Evolutionary conservation across 2,888 invertebrate species (phyloP).

Genomic region (Phragmatobia fuliginosa): DNA sequence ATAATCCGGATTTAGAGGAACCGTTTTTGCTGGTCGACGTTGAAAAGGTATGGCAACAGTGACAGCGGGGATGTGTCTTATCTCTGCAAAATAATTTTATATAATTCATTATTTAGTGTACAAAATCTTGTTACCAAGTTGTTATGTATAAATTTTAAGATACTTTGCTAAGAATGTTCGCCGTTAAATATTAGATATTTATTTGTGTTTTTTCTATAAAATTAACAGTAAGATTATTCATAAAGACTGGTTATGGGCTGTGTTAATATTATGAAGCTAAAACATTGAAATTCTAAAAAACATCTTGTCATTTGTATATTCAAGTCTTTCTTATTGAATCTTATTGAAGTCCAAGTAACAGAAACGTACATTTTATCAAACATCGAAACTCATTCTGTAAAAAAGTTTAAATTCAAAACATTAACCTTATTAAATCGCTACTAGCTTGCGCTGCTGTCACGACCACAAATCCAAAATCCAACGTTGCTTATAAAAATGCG

Average conservation of each 20-base stretch:
- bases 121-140: neutral
- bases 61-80: slow-evolving; percentile 29
- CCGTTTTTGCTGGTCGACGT: slow-evolving; percentile 57
- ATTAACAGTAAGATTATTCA: no score
- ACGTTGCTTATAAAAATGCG: slow-evolving; percentile 76
- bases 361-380: neutral
- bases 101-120: neutral
- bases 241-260: no score
- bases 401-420: neutral
- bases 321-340: neutral
- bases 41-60: slow-evolving; percentile 46
- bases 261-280: no score
- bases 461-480: slow-evolving; percentile 49
- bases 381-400: neutral
- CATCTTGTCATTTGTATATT: neutral
- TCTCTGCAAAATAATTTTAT: neutral
- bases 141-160: no score
- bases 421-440: neutral
- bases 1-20: slow-evolving; percentile 78
- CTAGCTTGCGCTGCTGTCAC: slow-evolving; percentile 34
- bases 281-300: no score
- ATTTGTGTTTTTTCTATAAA: no score
- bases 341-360: neutral
- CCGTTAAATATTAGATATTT: neutral
- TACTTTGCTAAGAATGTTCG: neutral